A percentile compares a stretch with the other conserved stretches of the same genome.
These are phyloP conservation scores for Anorthoa munda DNA, from an alignment of 2,888 invertebrate species.

Conservation along the genomic window DNA sequence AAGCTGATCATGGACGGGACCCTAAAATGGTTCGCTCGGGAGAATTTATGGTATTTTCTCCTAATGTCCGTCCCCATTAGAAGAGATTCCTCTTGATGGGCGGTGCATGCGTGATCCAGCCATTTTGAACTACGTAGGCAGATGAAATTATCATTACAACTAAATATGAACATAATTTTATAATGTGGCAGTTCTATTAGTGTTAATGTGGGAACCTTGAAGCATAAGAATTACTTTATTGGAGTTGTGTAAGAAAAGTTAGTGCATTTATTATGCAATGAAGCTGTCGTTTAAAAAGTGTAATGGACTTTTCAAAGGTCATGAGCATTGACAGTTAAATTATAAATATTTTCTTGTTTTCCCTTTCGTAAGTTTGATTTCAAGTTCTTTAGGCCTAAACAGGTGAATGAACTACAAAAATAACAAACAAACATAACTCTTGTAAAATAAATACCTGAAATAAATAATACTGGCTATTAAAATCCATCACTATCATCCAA, in stretches of 20 bases:
- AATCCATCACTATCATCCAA: constrained; percentile 5
- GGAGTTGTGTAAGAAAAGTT: constrained; percentile 25
- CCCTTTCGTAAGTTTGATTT: background rate
- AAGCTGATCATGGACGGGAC: constrained; percentile 31
- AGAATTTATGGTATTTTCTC: constrained; percentile 60
- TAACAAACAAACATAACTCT: background rate
- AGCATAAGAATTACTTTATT: constrained; percentile 25
- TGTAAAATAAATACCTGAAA: background rate
- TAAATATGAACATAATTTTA: constrained; percentile 51
- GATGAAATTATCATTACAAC: constrained; percentile 52
- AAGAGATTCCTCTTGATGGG: constrained; percentile 25
- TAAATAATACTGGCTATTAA: background rate
- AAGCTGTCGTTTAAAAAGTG: background rate
- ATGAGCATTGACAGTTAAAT: background rate
- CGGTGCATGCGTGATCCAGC: constrained; percentile 28
- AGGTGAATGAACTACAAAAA: constrained; percentile 3
- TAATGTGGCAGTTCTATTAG: constrained; percentile 48
- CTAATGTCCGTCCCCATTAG: constrained; percentile 57
- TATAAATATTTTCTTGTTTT: background rate
- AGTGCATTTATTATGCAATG: constrained; percentile 6
- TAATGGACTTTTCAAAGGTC: background rate
- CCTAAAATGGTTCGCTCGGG: constrained; percentile 32
- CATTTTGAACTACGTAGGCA: constrained; percentile 35
- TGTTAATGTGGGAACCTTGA: constrained; percentile 27
- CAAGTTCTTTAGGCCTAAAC: background rate